Percentiles rank a stretch among this genome's conserved stretches.
These are phyloP conservation scores for Larimichthys crocea DNA, from an alignment of 2,113 vertebrate genomes.

Conservation along the genomic window DNA sequence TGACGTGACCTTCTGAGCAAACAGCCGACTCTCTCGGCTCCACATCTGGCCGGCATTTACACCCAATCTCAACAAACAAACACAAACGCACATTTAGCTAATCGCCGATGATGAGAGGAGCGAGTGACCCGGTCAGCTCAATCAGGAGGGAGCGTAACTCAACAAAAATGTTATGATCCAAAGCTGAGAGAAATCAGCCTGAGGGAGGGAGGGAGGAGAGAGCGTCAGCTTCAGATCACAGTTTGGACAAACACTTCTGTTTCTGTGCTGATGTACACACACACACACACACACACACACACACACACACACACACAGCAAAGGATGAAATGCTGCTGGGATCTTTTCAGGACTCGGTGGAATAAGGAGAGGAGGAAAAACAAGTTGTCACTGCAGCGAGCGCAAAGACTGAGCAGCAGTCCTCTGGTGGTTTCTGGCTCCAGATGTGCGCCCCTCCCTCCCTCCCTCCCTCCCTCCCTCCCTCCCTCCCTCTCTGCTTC, in stretches of 20 bases:
- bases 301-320: neutral
- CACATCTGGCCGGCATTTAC: slow-evolving; percentile 92
- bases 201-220: neutral
- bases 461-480: neutral
- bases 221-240: neutral
- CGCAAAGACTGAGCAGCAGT: slow-evolving; percentile 48
- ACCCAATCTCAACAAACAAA: slow-evolving; percentile 90
- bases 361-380: slow-evolving; percentile 31
- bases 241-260: neutral
- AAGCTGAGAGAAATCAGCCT: slow-evolving; percentile 9
- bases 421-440: slow-evolving; percentile 35
- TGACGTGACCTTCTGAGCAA: slow-evolving; percentile 85
- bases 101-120: slow-evolving; percentile 51
- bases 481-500: slow-evolving; percentile 12
- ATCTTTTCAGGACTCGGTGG: slow-evolving; percentile 17
- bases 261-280: neutral
- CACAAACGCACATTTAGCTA: slow-evolving; percentile 74
- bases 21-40: slow-evolving; percentile 73
- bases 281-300: no score
- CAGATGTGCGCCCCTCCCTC: slow-evolving; percentile 54
- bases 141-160: slow-evolving; percentile 28
- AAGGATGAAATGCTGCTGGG: neutral
- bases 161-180: slow-evolving; percentile 14
- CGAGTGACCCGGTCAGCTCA: slow-evolving; percentile 50
- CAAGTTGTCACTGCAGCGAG: slow-evolving; percentile 34